Evolutionary conservation across 2,113 vertebrate genomes (phyloP).

Genomic region (Menura novaehollandiae): DNA sequence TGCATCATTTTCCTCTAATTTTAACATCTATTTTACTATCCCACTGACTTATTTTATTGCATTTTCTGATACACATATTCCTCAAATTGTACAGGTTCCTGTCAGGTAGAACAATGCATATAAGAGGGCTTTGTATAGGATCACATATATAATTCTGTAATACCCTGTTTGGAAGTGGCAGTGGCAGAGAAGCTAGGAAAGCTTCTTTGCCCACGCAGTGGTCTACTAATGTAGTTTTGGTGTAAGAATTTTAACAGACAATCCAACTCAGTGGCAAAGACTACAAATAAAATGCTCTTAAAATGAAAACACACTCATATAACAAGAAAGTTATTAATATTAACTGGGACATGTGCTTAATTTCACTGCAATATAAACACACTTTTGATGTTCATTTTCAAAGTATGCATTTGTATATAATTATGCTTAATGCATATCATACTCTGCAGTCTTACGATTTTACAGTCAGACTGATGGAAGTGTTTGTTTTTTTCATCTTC

Average conservation of each 20-base stretch:
- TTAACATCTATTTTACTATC: background rate
- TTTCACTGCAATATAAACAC: constrained; percentile 47
- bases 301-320: background rate
- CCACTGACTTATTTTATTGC: background rate
- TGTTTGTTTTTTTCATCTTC: background rate
- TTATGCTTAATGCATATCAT: constrained; percentile 36
- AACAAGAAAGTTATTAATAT: constrained; percentile 45
- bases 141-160: background rate
- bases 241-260: background rate
- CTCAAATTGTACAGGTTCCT: background rate
- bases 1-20: background rate
- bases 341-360: constrained; percentile 38
- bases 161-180: background rate
- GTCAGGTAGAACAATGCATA: background rate
- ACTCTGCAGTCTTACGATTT: background rate
- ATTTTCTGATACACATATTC: background rate
- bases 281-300: background rate
- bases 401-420: constrained; percentile 53
- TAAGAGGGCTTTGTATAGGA: background rate
- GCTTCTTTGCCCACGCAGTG: background rate
- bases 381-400: constrained; percentile 56
- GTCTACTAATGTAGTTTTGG: background rate
- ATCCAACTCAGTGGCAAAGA: background rate
- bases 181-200: background rate
- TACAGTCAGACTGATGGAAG: constrained; percentile 24